Evolutionary conservation across 1,140 invertebrate species (phyloP), one percentile per base, ranked within the genome.

Genomic region (Platyscapa corneri): DNA sequence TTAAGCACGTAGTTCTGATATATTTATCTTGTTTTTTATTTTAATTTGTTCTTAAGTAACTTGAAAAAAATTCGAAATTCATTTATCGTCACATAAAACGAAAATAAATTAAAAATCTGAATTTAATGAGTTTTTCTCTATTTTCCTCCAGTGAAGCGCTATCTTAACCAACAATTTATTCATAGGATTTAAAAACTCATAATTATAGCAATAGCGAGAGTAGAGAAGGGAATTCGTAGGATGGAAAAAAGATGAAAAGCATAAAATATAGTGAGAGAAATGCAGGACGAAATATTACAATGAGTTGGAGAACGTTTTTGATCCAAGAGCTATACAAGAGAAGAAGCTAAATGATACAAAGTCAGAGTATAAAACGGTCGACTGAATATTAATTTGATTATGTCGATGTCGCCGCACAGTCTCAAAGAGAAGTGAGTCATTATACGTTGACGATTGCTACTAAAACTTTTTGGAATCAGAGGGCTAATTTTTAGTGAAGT

Each of bases 91-190:
- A 32, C 16, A 34, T 8, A 78, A 23, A 64, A 53, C 37, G 39
- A 34, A 53, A 27, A 53, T 67, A 70, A 46, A 53, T 39, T 60
- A 72, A 82, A 72, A 72, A 37, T 23, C 18, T 30, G 42, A 49
- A n/a, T 32, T 72, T 82, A 82, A 67, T 60, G 42, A 82, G 42
- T 72, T 82, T 82, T 82, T 82, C 65, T 72, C 70, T 37, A 74
- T 81, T n/a, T 70, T 37, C 10, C 79, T 70, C 18, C 0, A 56
- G 39, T n/a, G 39, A 75, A 75, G 42, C 8, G 32, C 23, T 79
- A 64, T 3, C 42, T 81, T 34, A 53, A 27, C 30, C 27, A 12
- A 65, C 12, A 20, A 34, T n/a, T 34, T 53, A 70, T 82, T 82
- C 79, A 82, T 37, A 82, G 32, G 65, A 49, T 37, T 82, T 72